These are phyloP conservation scores for Anguilla megastoma DNA, from an alignment of 2,797 vertebrate species.

Conservation along the genomic window DNA sequence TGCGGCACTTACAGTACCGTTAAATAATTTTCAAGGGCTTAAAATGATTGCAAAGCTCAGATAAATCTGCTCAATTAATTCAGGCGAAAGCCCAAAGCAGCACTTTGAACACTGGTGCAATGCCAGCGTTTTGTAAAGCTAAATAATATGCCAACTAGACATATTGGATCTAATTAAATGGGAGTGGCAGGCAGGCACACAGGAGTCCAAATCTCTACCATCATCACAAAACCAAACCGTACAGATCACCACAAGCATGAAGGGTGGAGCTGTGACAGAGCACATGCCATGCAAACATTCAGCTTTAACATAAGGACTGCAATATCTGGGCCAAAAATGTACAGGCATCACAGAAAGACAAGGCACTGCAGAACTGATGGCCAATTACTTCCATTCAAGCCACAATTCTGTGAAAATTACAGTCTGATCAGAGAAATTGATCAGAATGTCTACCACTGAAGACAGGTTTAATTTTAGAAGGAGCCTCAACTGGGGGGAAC, in stretches of 20 bases:
- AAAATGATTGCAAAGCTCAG: constrained; percentile 33
- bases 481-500: neutral
- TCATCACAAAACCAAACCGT: neutral
- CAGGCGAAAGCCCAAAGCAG: neutral
- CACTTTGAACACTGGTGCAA: neutral
- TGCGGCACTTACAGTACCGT: constrained; percentile 20
- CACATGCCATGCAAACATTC: neutral
- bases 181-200: neutral
- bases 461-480: neutral
- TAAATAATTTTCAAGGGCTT: constrained; percentile 16
- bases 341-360: neutral
- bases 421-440: neutral
- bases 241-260: neutral
- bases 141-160: neutral
- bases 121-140: neutral
- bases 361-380: neutral
- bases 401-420: neutral
- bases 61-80: constrained; percentile 37
- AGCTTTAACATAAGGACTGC: neutral
- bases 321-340: neutral
- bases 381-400: neutral
- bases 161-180: neutral
- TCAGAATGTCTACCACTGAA: neutral
- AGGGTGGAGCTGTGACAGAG: neutral
- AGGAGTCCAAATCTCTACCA: neutral